phyloP scores from a whole-genome alignment of 2,888 invertebrate genomes.

The Glaucopsyche alexis region DNA sequence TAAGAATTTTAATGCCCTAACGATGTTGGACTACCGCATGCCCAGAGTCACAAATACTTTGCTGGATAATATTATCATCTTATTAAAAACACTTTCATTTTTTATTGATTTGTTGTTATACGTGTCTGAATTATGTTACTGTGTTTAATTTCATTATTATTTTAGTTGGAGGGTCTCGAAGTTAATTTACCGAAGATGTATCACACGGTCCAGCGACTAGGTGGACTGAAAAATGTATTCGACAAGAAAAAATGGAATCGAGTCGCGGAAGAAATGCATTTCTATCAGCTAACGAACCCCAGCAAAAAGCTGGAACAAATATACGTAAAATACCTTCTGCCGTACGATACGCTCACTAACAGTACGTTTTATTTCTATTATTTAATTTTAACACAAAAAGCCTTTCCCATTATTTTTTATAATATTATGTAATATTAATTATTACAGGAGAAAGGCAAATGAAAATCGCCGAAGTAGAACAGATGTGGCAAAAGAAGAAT shows the following conservation, averaged over 20 bases:
- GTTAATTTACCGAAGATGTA: slow-evolving; percentile 92
- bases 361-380: slow-evolving; percentile 64
- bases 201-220: slow-evolving; percentile 90
- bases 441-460: slow-evolving; percentile 85
- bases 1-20: slow-evolving; percentile 58
- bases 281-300: slow-evolving; percentile 88
- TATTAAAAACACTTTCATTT: too few species aligned
- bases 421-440: not conserved
- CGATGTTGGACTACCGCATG: too few species aligned
- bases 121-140: too few species aligned
- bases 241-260: slow-evolving; percentile 93
- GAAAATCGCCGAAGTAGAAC: slow-evolving; percentile 86
- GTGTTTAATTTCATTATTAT: not conserved
- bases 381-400: not conserved
- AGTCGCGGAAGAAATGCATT: slow-evolving; percentile 93
- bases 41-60: too few species aligned
- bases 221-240: slow-evolving; percentile 92
- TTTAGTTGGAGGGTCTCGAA: slow-evolving; percentile 92
- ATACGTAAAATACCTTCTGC: slow-evolving; percentile 93
- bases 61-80: not conserved
- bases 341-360: slow-evolving; percentile 90
- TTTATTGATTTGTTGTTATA: too few species aligned
- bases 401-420: too few species aligned
- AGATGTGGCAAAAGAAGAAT: slow-evolving; percentile 85
- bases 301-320: slow-evolving; percentile 92